Percentiles rank a stretch among this genome's conserved stretches.
Evolutionary conservation across 2,113 vertebrate genomes (phyloP).

Genomic region (Dascyllus trimaculatus): DNA sequence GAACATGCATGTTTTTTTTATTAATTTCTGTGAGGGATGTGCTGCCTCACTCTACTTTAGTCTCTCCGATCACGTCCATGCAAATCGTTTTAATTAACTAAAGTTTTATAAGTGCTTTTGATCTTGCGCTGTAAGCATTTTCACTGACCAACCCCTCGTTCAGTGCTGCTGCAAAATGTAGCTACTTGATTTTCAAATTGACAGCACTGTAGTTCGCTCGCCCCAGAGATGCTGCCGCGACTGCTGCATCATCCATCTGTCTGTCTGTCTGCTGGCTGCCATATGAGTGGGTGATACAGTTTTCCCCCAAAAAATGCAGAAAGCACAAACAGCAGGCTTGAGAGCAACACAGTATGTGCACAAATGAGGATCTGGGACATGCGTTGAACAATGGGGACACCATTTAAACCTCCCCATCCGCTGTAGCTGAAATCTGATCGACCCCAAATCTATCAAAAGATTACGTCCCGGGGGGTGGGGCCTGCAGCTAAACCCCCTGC

Average conservation of each 20-base stretch:
- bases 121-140: conserved; percentile 48
- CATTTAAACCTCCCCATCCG: conserved; percentile 13
- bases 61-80: conserved; percentile 43
- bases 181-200: conserved; percentile 38
- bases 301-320: not conserved
- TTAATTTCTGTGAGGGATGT: conserved; percentile 16
- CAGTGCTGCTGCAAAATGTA: conserved; percentile 37
- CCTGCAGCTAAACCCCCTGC: conserved; percentile 36
- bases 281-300: conserved; percentile 26
- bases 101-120: conserved; percentile 59
- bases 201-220: conserved; percentile 38
- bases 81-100: conserved; percentile 56
- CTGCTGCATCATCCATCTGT: conserved; percentile 52
- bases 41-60: conserved; percentile 11
- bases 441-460: conserved; percentile 47
- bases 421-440: conserved; percentile 39
- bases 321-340: conserved; percentile 26
- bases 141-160: not conserved
- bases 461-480: conserved; percentile 3
- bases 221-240: conserved; percentile 25
- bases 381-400: conserved; percentile 26
- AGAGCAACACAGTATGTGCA: not conserved
- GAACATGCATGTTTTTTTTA: not conserved
- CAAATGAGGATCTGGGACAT: conserved; percentile 57
- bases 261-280: conserved; percentile 51